These are phyloP conservation scores for Todiramphus saurophagus DNA, from an alignment of 2,113 vertebrate genomes.

Conservation along the genomic window DNA sequence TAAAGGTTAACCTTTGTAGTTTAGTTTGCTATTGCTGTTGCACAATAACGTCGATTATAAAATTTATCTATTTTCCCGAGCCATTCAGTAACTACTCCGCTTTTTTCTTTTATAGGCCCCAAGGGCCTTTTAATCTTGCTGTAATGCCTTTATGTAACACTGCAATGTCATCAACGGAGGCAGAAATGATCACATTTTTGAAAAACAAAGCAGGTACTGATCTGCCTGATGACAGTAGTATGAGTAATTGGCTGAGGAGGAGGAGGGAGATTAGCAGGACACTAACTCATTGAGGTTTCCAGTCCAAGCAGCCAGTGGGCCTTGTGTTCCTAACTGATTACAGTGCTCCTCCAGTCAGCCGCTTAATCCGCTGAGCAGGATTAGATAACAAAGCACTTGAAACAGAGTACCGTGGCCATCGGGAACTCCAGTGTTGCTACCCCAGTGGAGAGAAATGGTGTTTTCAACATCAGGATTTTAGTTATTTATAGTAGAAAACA, in stretches of 20 bases:
- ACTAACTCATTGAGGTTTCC: conserved; percentile 38
- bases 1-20: background rate
- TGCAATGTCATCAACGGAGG: conserved; percentile 9
- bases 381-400: conserved; percentile 8
- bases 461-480: background rate
- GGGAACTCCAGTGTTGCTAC: background rate
- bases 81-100: background rate
- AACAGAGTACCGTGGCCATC: background rate
- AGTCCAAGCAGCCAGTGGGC: background rate
- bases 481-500: background rate
- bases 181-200: conserved; percentile 42
- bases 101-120: conserved; percentile 40
- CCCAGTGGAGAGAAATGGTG: background rate
- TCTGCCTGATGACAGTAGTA: conserved; percentile 22
- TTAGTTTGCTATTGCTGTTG: background rate
- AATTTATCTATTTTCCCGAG: conserved; percentile 11
- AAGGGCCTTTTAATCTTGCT: conserved; percentile 46
- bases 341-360: background rate
- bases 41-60: background rate
- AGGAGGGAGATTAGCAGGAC: conserved; percentile 32
- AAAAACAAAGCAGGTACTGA: conserved; percentile 56
- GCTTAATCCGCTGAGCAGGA: background rate
- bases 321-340: background rate
- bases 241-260: conserved; percentile 49
- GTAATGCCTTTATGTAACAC: conserved; percentile 48